A percentile compares a stretch with the other conserved stretches of the same genome.
Conservation (phyloP, 30 jellyfish, hydroid and myxozoan species). For the Catostylus mosaicus region DNA sequence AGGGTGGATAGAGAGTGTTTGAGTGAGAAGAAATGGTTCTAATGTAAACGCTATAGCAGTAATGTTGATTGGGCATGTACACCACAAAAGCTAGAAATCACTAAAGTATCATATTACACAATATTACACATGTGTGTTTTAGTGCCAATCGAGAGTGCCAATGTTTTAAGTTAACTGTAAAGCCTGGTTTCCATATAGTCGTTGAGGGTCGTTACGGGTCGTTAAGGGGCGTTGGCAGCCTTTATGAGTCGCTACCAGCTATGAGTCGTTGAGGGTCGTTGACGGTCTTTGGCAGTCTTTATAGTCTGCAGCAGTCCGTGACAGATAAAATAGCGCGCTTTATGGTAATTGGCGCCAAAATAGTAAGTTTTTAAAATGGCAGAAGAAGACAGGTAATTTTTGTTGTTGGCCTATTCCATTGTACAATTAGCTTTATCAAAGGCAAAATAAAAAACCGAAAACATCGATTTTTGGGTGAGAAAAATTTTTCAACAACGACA, state of each 20-base stretch:
- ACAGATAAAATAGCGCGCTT: not conserved
- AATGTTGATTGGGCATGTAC: too few species aligned
- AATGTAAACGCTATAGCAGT: too few species aligned
- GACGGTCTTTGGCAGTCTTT: not conserved
- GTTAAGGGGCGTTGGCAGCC: not conserved
- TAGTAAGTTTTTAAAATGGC: not conserved
- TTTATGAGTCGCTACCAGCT: not conserved
- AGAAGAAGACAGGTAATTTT: slow-evolving; percentile 20
- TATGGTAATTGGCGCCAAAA: not conserved
- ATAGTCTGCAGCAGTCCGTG: too few species aligned
- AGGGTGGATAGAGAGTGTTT: too few species aligned
- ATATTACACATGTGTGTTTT: too few species aligned
- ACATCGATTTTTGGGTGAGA: slow-evolving; percentile 21
- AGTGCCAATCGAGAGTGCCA: too few species aligned
- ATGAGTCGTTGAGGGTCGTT: not conserved
- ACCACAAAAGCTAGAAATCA: too few species aligned
- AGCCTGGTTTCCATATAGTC: not conserved
- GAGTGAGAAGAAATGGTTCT: too few species aligned
- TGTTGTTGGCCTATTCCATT: slow-evolving; percentile 30
- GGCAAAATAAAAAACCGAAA: not conserved
- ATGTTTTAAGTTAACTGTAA: too few species aligned
- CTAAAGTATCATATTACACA: too few species aligned
- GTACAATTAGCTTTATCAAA: slow-evolving; percentile 7
- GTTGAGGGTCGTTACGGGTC: not conserved
- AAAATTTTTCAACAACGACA: not conserved